Base-by-base conservation (phyloP, 2,797 vertebrate genomes). In the Lateolabrax maculatus region DNA sequence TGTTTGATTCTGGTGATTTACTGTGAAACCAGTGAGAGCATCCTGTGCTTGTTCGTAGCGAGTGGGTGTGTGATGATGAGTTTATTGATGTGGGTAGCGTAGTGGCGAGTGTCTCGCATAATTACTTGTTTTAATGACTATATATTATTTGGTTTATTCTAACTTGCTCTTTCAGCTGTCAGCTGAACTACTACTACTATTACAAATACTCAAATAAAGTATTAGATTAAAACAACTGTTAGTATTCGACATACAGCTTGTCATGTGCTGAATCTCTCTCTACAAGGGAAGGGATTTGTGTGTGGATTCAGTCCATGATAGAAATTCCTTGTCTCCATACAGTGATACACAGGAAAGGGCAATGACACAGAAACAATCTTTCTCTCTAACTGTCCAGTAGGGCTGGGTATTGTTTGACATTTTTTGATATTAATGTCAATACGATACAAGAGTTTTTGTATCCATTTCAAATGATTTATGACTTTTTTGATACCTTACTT, bases 101-200 rank as follows among this genome's bases (percentile, higher is more conserved):
- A 66, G 68, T 77, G 77, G 77, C 16, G 27, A 76, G 39, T 84
- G 74, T 69, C 81, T 77, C 53, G 31, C 63, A 64, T 75, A 72
- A 85, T 84, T 63, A 77, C 56, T 68, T 57, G 52, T 65, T 77
- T 63, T 70, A 73, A 73, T 80, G 18, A 65, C 62, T 79, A 19
- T 72, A 36, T 82, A 73, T 44, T 73, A 41, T 72, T 72, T 63
- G 25, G 16, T 58, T 71, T 56, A 49, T 75, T 68, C 12, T 46
- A 27, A 63, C 37, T 65, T 56, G 27, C 25, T 16, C 51, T 63
- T 29, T 71, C 58, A n/a, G 23, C 62, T 69, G 29, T 70, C 65
- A 60, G 46, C 44, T 60, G 52, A 6, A 34, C n/a, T n/a, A n/a
- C n/a, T 9, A 58, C 46, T 60, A 66, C 36, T 60, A 39, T 64